Percentiles rank a stretch among this genome's conserved stretches.
Conservation (phyloP, 2,113 vertebrate genomes). For the Rhineura floridana region DNA sequence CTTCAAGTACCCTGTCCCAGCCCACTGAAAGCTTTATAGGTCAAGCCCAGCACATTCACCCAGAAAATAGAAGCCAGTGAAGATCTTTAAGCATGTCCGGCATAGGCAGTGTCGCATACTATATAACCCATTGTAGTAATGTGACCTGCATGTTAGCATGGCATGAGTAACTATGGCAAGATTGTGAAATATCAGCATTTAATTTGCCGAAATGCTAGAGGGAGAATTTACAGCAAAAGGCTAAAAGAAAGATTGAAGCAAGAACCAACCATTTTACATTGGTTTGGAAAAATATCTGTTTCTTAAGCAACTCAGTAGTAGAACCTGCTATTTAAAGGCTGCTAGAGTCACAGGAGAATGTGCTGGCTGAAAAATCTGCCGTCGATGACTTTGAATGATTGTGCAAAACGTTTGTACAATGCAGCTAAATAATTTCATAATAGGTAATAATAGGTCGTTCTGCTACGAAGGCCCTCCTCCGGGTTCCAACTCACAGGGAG, state of each 20-base stretch:
- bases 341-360: rapidly evolving
- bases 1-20: background rate
- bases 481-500: too few relatives aligned
- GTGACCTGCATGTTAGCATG: background rate
- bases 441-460: background rate
- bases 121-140: background rate
- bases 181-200: background rate
- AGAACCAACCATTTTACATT: rapidly evolving
- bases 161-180: background rate
- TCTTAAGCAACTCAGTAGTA: background rate
- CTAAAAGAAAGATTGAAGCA: background rate
- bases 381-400: background rate
- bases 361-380: background rate
- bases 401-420: background rate
- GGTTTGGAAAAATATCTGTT: background rate
- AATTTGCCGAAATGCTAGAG: background rate
- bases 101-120: background rate
- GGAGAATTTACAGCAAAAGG: background rate
- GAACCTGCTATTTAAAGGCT: background rate
- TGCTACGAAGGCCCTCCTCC: too few relatives aligned
- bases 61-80: too few relatives aligned
- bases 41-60: background rate
- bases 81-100: background rate
- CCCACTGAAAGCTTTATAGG: background rate
- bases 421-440: constrained; percentile 3